Evolutionary conservation across 2,888 invertebrate genomes (phyloP).

Genomic region (Timandra comae): DNA sequence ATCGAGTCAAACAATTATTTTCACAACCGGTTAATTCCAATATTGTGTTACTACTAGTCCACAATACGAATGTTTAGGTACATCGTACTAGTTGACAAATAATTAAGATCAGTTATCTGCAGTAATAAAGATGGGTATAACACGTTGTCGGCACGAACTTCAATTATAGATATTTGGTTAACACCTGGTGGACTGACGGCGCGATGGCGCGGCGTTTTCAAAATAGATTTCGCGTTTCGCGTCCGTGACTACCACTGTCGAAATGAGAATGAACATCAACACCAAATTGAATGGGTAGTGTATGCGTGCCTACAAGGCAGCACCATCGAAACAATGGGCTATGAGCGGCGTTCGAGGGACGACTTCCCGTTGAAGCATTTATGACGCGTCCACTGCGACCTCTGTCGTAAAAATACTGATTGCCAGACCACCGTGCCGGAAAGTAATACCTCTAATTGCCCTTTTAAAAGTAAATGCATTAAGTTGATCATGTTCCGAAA

Average conservation of each 20-base stretch:
- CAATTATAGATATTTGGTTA: constrained; percentile 59
- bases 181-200: constrained; percentile 38
- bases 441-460: constrained; percentile 65
- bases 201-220: constrained; percentile 27
- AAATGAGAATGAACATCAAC: constrained; percentile 51
- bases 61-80: constrained; percentile 38
- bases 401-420: constrained; percentile 64
- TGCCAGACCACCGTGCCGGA: constrained; percentile 49
- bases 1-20: not conserved
- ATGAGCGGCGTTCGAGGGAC: constrained; percentile 44
- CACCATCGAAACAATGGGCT: constrained; percentile 60
- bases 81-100: constrained; percentile 53
- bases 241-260: constrained; percentile 38
- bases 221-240: constrained; percentile 17
- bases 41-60: constrained; percentile 28
- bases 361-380: constrained; percentile 58
- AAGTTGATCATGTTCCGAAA: constrained; percentile 58
- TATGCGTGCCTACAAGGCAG: constrained; percentile 63
- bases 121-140: constrained; percentile 58
- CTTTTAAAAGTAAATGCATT: constrained; percentile 67
- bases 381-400: constrained; percentile 48
- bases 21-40: constrained; percentile 23
- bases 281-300: constrained; percentile 53
- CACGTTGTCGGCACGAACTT: constrained; percentile 58
- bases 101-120: constrained; percentile 60